Conservation (phyloP, 2,113 vertebrate species). For the Microcebus ravelobensis region DNA sequence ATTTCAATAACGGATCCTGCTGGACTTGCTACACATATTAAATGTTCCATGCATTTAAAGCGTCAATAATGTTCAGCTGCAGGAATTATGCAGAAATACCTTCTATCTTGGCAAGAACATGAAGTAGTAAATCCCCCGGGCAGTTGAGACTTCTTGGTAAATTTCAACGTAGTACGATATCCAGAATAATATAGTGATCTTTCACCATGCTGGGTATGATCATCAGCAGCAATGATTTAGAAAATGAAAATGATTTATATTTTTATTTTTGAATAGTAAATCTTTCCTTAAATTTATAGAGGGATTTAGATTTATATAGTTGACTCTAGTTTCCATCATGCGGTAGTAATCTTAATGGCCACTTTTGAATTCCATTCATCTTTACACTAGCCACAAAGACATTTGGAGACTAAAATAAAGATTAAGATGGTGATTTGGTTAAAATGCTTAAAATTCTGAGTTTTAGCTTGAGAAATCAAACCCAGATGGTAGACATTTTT, state of each 20-base stretch:
- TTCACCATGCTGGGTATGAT: constrained; percentile 51
- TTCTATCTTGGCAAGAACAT: constrained; percentile 67
- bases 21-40: constrained; percentile 55
- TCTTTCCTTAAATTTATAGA: constrained; percentile 72
- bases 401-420: constrained; percentile 69
- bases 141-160: constrained; percentile 67
- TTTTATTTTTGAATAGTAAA: constrained; percentile 79
- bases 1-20: constrained; percentile 57
- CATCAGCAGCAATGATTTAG: constrained; percentile 71
- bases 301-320: constrained; percentile 76
- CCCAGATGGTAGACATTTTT: constrained; percentile 60
- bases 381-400: constrained; percentile 74
- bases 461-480: constrained; percentile 61
- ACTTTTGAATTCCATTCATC: constrained; percentile 77
- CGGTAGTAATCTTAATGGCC: constrained; percentile 67
- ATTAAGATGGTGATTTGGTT: constrained; percentile 63
- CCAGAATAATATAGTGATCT: constrained; percentile 75
- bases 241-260: constrained; percentile 78
- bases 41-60: constrained; percentile 51
- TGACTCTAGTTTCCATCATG: constrained; percentile 67
- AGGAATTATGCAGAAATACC: constrained; percentile 74
- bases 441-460: constrained; percentile 59
- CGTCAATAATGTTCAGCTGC: constrained; percentile 58
- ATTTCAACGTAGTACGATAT: constrained; percentile 62
- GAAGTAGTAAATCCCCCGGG: constrained; percentile 70